These are phyloP conservation scores for Sanderia malayensis DNA, from an alignment of 30 jellyfish, hydroid and myxozoan genomes.

Conservation along the genomic window DNA sequence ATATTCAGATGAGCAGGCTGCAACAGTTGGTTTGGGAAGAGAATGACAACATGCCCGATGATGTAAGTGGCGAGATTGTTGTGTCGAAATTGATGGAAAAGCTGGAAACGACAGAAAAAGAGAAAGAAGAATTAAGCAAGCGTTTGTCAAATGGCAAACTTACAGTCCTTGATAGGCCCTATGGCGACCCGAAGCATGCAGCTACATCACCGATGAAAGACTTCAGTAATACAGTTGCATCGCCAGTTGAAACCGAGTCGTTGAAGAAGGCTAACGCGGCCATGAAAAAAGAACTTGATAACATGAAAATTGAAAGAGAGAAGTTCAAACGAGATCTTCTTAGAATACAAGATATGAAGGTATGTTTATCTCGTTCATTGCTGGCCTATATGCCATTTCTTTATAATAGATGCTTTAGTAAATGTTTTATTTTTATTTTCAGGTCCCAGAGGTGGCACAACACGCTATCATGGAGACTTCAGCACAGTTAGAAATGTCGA, in stretches of 20 bases:
- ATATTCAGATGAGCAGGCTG: conserved; percentile 49
- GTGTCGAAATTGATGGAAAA: conserved; percentile 60
- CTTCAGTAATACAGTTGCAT: conserved; percentile 1
- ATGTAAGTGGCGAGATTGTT: conserved; percentile 33
- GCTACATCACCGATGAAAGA: conserved; percentile 45
- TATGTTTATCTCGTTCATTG: too few species aligned
- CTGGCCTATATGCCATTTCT: too few species aligned
- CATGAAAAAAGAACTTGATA: conserved; percentile 38
- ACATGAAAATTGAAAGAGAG: conserved; percentile 50
- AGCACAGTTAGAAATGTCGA: conserved; percentile 74
- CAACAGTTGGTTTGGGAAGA: conserved; percentile 49
- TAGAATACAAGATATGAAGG: conserved; percentile 48
- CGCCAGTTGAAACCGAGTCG: conserved; percentile 37
- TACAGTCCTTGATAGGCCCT: background rate
- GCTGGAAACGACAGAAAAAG: conserved; percentile 56
- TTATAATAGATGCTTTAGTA: too few species aligned
- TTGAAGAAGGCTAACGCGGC: conserved; percentile 26
- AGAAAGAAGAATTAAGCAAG: conserved; percentile 48
- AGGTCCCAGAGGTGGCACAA: conserved; percentile 62
- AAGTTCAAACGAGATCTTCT: conserved; percentile 39
- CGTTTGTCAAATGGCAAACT: conserved; percentile 14
- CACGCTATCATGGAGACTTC: conserved; percentile 34
- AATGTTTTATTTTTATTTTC: too few species aligned
- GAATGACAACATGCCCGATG: conserved; percentile 30
- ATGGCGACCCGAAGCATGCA: conserved; percentile 9